phyloP scores from a whole-genome alignment of 2,888 invertebrate genomes.

The Drosophila cognata region DNA sequence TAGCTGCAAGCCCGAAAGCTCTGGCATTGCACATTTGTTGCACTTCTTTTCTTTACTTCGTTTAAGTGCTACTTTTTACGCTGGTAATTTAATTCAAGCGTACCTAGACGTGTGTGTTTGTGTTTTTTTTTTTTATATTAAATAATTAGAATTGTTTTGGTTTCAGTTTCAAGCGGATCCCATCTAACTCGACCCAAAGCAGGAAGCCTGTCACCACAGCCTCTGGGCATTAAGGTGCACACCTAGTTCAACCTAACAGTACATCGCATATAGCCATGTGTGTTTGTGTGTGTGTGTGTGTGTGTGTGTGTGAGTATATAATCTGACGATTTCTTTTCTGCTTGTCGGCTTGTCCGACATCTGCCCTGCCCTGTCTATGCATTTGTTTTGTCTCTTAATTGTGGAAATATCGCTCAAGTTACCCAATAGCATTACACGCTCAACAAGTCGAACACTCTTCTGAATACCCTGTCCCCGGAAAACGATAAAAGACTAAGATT shows the following conservation, averaged over 20 bases:
- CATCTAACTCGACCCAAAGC: slow-evolving; percentile 52
- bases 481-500: neutral
- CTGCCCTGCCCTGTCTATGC: slow-evolving; percentile 13
- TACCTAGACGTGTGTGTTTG: slow-evolving; percentile 43
- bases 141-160: slow-evolving; percentile 79
- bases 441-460: neutral
- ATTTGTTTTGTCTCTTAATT: slow-evolving; percentile 34
- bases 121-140: slow-evolving; percentile 40
- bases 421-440: slow-evolving; percentile 11
- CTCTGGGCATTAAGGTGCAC: slow-evolving; percentile 40
- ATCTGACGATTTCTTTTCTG: slow-evolving; percentile 29
- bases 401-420: slow-evolving; percentile 20
- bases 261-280: slow-evolving; percentile 29
- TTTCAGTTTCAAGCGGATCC: slow-evolving; percentile 62
- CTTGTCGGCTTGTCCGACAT: slow-evolving; percentile 8
- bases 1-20: slow-evolving; percentile 37
- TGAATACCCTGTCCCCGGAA: slow-evolving; percentile 4
- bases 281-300: neutral
- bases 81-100: slow-evolving; percentile 79
- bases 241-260: slow-evolving; percentile 58
- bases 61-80: slow-evolving; percentile 38
- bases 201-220: slow-evolving; percentile 74
- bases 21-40: slow-evolving; percentile 56
- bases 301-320: neutral
- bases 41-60: slow-evolving; percentile 57